Evolutionary conservation across 1,140 invertebrate species (phyloP).

Genomic region (Drosophila athabasca): DNA sequence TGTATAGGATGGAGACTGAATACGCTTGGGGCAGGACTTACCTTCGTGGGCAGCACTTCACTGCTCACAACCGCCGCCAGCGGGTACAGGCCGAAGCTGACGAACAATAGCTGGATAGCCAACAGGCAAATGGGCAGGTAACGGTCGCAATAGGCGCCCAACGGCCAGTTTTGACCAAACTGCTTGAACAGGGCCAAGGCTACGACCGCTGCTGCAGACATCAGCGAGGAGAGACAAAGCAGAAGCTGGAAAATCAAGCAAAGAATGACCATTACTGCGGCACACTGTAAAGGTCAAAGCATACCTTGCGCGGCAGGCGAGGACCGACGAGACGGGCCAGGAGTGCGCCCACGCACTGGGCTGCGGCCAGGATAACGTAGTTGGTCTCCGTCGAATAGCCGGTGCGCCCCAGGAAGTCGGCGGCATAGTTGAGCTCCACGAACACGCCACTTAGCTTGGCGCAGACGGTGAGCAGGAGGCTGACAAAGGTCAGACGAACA

Average conservation of each 20-base stretch:
- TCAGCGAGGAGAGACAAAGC: conserved; percentile 61
- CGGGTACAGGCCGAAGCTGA: conserved; percentile 70
- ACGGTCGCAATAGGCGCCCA: conserved; percentile 34
- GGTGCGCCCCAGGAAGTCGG: conserved; percentile 61
- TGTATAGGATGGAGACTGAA: not conserved
- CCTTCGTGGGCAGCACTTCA: conserved; percentile 73
- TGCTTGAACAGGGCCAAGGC: conserved; percentile 57
- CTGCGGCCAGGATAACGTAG: conserved; percentile 50
- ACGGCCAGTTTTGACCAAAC: conserved; percentile 28
- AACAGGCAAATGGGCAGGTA: conserved; percentile 65
- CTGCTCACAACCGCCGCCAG: conserved; percentile 65
- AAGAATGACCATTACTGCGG: no score
- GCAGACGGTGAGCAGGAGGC: conserved; percentile 63
- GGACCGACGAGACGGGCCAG: conserved; percentile 57
- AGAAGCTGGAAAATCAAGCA: conserved; percentile 34
- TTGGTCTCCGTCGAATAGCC: conserved; percentile 55
- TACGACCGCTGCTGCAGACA: conserved; percentile 52
- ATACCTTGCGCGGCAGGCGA: conserved; percentile 54
- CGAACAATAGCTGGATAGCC: conserved; percentile 49
- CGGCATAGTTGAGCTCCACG: conserved; percentile 64
- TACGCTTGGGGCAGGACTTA: conserved; percentile 15
- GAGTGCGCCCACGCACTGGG: conserved; percentile 54
- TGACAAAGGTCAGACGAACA: conserved; percentile 49
- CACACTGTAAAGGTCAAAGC: no score
- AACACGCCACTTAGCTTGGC: conserved; percentile 69